Conservation (phyloP, 2,113 vertebrate genomes). For the Raja brachyura region DNA sequence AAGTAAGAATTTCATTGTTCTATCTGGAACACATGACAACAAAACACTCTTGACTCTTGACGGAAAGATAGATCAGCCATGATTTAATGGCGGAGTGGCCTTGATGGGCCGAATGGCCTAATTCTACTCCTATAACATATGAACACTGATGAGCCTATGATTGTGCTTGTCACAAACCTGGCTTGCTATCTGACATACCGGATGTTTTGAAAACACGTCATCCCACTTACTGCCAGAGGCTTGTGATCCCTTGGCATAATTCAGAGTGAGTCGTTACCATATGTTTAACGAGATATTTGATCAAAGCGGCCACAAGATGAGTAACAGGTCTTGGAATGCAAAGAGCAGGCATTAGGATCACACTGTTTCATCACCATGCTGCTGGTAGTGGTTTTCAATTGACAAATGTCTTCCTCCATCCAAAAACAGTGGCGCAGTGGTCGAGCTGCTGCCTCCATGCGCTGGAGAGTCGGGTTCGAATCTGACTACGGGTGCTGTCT, state of each 20-base stretch:
- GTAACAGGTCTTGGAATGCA: not conserved
- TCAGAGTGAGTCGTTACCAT: not conserved
- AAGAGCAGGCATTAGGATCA: not conserved
- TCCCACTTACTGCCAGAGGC: not conserved
- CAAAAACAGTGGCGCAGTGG: no score
- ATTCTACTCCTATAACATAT: no score
- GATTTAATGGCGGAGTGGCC: no score
- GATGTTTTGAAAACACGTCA: constrained; percentile 31
- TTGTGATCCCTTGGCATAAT: not conserved
- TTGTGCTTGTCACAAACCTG: not conserved
- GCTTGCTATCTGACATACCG: not conserved
- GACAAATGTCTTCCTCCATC: not conserved
- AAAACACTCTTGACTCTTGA: no score
- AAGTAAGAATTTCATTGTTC: no score
- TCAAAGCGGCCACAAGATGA: not conserved
- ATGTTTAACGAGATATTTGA: not conserved
- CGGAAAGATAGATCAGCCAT: no score
- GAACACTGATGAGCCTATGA: no score
- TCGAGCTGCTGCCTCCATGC: no score
- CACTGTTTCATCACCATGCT: not conserved
- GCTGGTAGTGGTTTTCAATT: not conserved
- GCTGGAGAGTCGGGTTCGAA: no score
- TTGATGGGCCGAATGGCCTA: no score
- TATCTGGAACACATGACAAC: no score
- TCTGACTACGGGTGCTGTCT: no score